Evolutionary conservation across 2,888 invertebrate genomes (phyloP), one percentile per base, ranked within the genome.

Genomic region (Abrostola triplasia): DNA sequence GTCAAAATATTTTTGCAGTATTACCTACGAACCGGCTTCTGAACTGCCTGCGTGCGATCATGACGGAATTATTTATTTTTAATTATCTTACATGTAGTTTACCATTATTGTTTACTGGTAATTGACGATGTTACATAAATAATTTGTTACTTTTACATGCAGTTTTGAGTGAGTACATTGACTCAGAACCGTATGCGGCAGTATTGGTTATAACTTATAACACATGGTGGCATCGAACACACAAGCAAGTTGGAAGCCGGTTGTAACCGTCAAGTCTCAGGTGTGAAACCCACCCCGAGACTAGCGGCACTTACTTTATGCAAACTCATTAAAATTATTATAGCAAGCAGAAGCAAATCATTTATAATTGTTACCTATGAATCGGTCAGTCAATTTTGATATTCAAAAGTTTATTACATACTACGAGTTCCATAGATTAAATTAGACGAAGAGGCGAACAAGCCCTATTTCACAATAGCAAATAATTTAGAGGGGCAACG

Each of bases 1-100:
- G 94, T 94, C 94, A 93, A 92, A 93, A 90, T 93, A 92, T 93
- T 92, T 92, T 88, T 84, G 90, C 90, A 87, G 88, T 89, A 87
- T 87, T 86, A 86, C 82, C 85, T 89, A 92, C 83, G 80, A 80
- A 81, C 84, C 82, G 85, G 84, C 78, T 79, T 77, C 81, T 66
- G 76, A 76, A 58, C 67, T 54, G 69, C 79, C 77, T 74, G 81
- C 80, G 77, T 75, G 66, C 66, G 76, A 72, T 72, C 41, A 55
- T 70, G 60, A 47, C 1, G 57, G 59, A 63, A 65, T 61, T 56
- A 64, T 69, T 66, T 49, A 73, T 60, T 64, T 37, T 5, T 47
- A 24, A 48, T 57, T 64, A 59, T 64, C 54, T 41, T 68, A 67
- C 41, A 53, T 12, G 51, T 51, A 44, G 38, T 42, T 38, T 58